Conservation (phyloP, 2,888 invertebrate species). For the Vesta saturnalis region DNA sequence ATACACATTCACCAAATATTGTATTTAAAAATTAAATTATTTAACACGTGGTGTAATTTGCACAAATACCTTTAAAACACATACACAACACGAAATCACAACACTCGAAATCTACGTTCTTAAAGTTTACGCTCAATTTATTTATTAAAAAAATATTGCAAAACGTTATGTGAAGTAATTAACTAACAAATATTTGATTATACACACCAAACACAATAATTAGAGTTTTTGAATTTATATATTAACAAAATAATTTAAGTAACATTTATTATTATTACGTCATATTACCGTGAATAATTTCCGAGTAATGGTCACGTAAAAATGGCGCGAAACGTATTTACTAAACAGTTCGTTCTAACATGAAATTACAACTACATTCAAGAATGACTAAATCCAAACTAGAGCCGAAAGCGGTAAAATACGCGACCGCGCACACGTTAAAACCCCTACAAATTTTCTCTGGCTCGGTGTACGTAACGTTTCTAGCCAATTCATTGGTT, state of each 20-base stretch:
- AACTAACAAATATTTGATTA: not conserved
- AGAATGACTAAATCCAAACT: conserved; percentile 27
- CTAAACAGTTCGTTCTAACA: not conserved
- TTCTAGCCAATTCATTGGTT: conserved; percentile 31
- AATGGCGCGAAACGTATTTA: conserved; percentile 31
- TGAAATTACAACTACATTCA: not conserved
- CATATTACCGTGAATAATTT: not conserved
- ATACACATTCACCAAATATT: not conserved
- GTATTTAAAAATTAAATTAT: not conserved
- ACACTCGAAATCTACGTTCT: too few species aligned
- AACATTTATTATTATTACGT: conserved; percentile 1
- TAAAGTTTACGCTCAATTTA: too few species aligned
- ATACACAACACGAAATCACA: not conserved
- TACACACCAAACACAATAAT: not conserved
- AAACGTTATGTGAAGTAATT: not conserved
- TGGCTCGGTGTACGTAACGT: conserved; percentile 21
- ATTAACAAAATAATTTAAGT: not conserved
- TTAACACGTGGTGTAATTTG: conserved; percentile 5
- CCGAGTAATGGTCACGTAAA: conserved; percentile 6
- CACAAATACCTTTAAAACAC: not conserved
- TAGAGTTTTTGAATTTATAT: too few species aligned
- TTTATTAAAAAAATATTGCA: not conserved
- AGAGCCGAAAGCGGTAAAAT: conserved; percentile 28
- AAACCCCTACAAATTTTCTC: conserved; percentile 31
- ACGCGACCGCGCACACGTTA: conserved; percentile 37